phyloP scores from a whole-genome alignment of 2,113 vertebrate species.

The Gymnobelideus leadbeateri region DNA sequence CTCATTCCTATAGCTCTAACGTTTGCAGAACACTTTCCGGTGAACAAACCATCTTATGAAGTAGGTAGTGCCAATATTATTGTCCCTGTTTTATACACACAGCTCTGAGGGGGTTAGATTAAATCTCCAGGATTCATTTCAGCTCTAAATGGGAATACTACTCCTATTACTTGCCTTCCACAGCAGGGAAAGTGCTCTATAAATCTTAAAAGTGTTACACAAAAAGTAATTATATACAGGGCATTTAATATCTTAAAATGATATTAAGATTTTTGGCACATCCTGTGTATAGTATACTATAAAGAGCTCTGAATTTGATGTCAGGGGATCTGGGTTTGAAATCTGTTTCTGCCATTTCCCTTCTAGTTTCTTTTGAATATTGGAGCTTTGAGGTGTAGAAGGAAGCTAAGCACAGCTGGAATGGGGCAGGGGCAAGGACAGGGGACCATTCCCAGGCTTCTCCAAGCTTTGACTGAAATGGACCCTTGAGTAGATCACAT shows the following conservation, averaged over 20 bases:
- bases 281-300: too few species aligned
- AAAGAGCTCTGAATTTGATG: too few species aligned
- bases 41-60: not conserved
- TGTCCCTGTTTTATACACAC: not conserved
- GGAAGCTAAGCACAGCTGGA: not conserved
- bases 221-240: not conserved
- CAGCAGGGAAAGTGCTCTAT: not conserved
- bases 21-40: not conserved
- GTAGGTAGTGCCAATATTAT: not conserved
- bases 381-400: not conserved
- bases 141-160: not conserved
- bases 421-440: not conserved
- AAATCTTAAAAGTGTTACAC: not conserved
- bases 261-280: not conserved
- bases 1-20: not conserved
- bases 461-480: not conserved
- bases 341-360: too few species aligned
- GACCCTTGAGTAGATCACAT: too few species aligned
- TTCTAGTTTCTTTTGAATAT: not conserved
- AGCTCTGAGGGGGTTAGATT: not conserved
- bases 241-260: not conserved
- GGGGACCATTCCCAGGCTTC: not conserved
- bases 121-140: not conserved
- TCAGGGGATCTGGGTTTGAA: too few species aligned
- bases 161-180: not conserved